phyloP scores from a whole-genome alignment of 2,797 vertebrate genomes.

The Coreius guichenoti region DNA sequence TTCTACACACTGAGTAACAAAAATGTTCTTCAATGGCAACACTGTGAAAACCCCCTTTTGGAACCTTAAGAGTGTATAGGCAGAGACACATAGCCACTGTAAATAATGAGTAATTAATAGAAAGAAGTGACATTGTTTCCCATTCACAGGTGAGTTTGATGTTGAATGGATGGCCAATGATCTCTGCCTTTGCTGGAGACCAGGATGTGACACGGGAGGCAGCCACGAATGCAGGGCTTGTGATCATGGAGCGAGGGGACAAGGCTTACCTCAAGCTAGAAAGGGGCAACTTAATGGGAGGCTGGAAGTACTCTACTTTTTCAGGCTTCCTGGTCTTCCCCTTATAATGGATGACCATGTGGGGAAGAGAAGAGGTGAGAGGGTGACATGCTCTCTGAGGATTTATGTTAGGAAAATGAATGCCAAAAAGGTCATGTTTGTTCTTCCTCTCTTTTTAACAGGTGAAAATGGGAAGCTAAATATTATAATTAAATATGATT shows the following conservation, averaged over 20 bases:
- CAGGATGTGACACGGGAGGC: slow-evolving; percentile 90
- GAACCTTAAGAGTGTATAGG: not conserved
- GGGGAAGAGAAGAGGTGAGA: slow-evolving; percentile 6
- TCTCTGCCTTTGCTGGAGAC: slow-evolving; percentile 89
- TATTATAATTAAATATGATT: not conserved
- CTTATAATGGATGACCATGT: slow-evolving; percentile 69
- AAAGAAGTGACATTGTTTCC: not conserved
- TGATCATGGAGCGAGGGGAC: slow-evolving; percentile 89
- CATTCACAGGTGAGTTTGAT: slow-evolving; percentile 84
- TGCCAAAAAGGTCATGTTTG: not conserved
- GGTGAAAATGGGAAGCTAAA: not conserved
- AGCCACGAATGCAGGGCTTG: slow-evolving; percentile 86
- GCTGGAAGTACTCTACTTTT: slow-evolving; percentile 92
- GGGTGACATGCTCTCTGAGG: not conserved
- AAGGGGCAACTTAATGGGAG: slow-evolving; percentile 87
- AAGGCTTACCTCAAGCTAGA: slow-evolving; percentile 88
- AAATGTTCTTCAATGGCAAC: not conserved
- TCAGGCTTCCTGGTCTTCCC: slow-evolving; percentile 90
- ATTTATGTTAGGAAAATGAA: slow-evolving; percentile 3
- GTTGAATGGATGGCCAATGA: slow-evolving; percentile 90
- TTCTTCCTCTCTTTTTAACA: not conserved
- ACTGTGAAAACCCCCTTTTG: not conserved
- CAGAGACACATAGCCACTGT: not conserved
- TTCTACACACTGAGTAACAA: not conserved
- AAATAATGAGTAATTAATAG: not conserved